A percentile compares a stretch with the other conserved stretches of the same genome.
These are phyloP conservation scores for Drosophila athabasca DNA, from an alignment of 1,140 invertebrate species.

Conservation along the genomic window DNA sequence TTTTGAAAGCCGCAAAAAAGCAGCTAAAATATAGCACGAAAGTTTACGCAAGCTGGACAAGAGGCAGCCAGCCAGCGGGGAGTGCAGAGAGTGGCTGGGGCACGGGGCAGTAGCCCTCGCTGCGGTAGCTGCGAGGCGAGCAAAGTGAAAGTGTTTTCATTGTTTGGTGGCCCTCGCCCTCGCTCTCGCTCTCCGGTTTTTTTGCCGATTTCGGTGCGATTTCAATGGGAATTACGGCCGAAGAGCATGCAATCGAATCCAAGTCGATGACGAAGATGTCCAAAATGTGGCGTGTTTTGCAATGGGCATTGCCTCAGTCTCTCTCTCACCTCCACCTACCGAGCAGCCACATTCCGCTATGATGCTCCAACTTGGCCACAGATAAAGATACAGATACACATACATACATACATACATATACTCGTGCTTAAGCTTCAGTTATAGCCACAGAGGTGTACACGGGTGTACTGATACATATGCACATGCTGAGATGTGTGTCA, in stretches of 20 bases:
- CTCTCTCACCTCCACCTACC: slow-evolving; percentile 6
- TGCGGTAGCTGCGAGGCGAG: slow-evolving; percentile 16
- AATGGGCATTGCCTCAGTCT: slow-evolving; percentile 47
- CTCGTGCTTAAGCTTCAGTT: background rate
- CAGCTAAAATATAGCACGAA: slow-evolving; percentile 33
- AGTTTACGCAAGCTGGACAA: slow-evolving; percentile 69
- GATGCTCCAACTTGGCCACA: background rate
- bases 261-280: slow-evolving; percentile 43
- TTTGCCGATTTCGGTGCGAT: slow-evolving; percentile 39
- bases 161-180: background rate
- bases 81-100: background rate
- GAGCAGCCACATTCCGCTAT: background rate
- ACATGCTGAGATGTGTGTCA: slow-evolving; percentile 26
- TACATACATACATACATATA: background rate
- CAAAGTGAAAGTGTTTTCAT: slow-evolving; percentile 69
- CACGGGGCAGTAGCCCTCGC: slow-evolving; percentile 7
- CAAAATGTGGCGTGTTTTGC: slow-evolving; percentile 35
- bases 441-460: too few relatives aligned
- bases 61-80: background rate
- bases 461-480: too few relatives aligned
- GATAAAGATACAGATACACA: too few relatives aligned
- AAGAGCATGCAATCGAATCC: slow-evolving; percentile 32
- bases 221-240: slow-evolving; percentile 48
- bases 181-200: too few relatives aligned
- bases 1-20: slow-evolving; percentile 34